Percentiles rank a stretch among this genome's conserved stretches.
Conservation (phyloP, 1,140 invertebrate genomes). For the Kradibia gibbosae region DNA sequence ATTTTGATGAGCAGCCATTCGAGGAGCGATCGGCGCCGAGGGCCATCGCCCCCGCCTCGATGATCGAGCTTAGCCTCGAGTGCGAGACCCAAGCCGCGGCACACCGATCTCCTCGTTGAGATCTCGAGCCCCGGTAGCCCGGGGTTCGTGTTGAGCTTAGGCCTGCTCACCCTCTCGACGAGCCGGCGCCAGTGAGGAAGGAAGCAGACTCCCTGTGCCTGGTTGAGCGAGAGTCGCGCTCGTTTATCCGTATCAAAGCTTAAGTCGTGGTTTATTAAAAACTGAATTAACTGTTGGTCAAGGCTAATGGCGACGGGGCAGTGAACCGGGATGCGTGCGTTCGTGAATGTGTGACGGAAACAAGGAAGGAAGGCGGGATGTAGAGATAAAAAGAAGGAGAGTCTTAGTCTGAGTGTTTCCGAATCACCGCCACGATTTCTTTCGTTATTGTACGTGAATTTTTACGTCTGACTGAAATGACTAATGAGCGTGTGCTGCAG, state of each 20-base stretch:
- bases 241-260: background rate
- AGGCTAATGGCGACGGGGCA: background rate
- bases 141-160: background rate
- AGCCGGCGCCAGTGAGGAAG: constrained; percentile 28
- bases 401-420: background rate
- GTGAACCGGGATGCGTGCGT: no score
- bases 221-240: background rate
- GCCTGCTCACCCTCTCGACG: background rate
- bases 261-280: constrained; percentile 1
- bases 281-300: background rate
- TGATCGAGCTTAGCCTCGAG: constrained; percentile 28
- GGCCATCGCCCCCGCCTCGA: constrained; percentile 25
- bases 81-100: background rate
- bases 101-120: constrained; percentile 32
- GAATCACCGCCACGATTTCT: constrained; percentile 9
- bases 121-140: background rate
- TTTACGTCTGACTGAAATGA: constrained; percentile 13
- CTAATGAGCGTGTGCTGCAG: background rate
- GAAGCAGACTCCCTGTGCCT: background rate
- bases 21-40: constrained; percentile 1
- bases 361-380: no score
- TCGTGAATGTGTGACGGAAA: no score
- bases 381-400: background rate
- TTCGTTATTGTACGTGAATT: constrained; percentile 29
- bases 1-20: background rate